Percentiles rank a stretch among this genome's conserved stretches.
Evolutionary conservation across 1,140 invertebrate species (phyloP).

Genomic region (Piezodorus guildinii): DNA sequence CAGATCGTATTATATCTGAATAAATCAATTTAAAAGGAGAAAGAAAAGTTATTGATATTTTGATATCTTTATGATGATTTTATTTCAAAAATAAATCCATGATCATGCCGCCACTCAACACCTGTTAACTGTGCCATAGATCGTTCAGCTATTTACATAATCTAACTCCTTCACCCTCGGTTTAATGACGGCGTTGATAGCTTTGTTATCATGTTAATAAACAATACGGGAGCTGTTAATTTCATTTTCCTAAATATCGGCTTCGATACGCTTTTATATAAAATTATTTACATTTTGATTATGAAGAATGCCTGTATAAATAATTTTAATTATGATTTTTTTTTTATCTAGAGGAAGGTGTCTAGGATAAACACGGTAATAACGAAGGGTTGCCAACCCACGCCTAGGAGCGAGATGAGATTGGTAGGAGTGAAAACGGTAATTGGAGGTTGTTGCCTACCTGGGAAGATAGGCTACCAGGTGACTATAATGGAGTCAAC

Average conservation of each 20-base stretch:
- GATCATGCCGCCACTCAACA: too few relatives aligned
- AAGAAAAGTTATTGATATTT: too few relatives aligned
- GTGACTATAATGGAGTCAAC: constrained; percentile 1
- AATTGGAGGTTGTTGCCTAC: not conserved
- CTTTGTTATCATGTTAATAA: constrained; percentile 10
- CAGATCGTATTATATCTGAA: too few relatives aligned
- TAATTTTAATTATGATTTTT: too few relatives aligned
- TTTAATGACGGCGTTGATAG: not conserved
- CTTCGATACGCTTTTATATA: not conserved
- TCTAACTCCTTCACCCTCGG: too few relatives aligned
- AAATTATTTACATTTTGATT: constrained; percentile 12
- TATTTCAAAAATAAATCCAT: too few relatives aligned
- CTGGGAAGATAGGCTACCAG: constrained; percentile 1
- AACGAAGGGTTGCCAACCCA: not conserved
- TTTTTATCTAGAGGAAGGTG: not conserved
- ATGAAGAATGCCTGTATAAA: not conserved
- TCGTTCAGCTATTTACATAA: too few relatives aligned
- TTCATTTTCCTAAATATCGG: not conserved
- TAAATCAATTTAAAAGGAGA: too few relatives aligned
- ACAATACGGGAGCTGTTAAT: constrained; percentile 7
- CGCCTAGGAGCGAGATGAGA: not conserved
- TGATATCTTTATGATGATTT: too few relatives aligned
- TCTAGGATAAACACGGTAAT: not conserved
- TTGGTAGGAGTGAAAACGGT: not conserved
- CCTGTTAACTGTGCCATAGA: too few relatives aligned